Conservation (phyloP, 2,797 vertebrate species). For the Clamator glandarius region DNA sequence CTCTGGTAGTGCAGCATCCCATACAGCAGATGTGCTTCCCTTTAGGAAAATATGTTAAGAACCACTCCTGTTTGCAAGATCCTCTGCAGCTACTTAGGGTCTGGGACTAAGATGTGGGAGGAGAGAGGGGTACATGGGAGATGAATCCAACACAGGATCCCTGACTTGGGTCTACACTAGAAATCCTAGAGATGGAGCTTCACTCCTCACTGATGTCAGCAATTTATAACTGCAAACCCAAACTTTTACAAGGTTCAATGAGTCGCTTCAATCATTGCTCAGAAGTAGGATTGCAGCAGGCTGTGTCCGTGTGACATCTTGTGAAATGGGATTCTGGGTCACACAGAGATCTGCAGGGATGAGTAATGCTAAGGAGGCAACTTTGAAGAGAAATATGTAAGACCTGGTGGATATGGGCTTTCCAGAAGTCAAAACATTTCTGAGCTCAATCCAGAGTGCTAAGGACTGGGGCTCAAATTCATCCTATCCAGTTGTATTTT, state of each 20-base stretch:
- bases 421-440: not conserved
- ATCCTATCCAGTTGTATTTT: not conserved
- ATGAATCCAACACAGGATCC: not conserved
- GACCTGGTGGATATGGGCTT: not conserved
- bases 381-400: not conserved
- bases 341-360: not conserved
- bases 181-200: not conserved
- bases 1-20: not conserved
- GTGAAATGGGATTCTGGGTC: not conserved
- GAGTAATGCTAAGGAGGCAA: not conserved
- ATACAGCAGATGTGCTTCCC: not conserved
- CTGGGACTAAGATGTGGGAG: not conserved
- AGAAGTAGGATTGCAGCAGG: not conserved
- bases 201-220: accelerated
- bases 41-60: not conserved
- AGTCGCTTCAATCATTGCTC: accelerated
- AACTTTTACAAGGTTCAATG: not conserved
- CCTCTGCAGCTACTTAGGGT: not conserved
- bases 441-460: not conserved
- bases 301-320: not conserved
- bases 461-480: not conserved
- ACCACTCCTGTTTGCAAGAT: accelerated
- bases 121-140: not conserved
- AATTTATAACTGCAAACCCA: not conserved
- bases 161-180: accelerated